A percentile compares a stretch with the other conserved stretches of the same genome.
These are phyloP conservation scores for Ellobium chinense DNA, from an alignment of 2,888 invertebrate species.

Conservation along the genomic window DNA sequence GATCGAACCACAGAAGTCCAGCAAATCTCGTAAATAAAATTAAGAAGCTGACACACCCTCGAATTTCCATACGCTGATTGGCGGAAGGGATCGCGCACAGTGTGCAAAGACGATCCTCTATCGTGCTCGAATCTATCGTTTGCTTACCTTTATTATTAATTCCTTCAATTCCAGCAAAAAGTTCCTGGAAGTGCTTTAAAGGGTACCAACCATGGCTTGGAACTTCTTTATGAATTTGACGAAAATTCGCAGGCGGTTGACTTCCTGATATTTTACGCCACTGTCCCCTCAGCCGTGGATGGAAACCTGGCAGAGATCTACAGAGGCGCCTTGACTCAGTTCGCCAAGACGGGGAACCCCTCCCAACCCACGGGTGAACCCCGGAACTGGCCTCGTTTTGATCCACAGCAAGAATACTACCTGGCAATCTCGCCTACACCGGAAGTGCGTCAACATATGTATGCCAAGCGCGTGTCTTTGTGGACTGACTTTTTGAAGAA, in stretches of 20 bases:
- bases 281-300: background rate
- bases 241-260: background rate
- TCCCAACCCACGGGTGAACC: background rate
- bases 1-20: too few species aligned
- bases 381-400: constrained; percentile 10
- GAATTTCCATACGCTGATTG: too few species aligned
- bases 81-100: too few species aligned
- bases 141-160: too few species aligned
- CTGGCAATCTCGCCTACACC: background rate
- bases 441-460: background rate
- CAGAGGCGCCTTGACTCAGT: background rate
- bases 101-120: too few species aligned
- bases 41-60: too few species aligned
- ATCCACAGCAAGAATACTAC: constrained; percentile 12
- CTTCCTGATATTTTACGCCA: background rate
- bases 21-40: too few species aligned
- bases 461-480: constrained; percentile 1
- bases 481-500: constrained; percentile 28
- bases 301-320: background rate
- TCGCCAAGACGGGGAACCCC: constrained; percentile 31
- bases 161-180: too few species aligned
- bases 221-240: constrained; percentile 18
- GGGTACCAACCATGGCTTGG: constrained; percentile 19
- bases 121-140: too few species aligned
- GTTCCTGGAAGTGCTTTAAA: too few species aligned